Conservation (phyloP, 2,113 vertebrate species). For the Tupaia tana region DNA sequence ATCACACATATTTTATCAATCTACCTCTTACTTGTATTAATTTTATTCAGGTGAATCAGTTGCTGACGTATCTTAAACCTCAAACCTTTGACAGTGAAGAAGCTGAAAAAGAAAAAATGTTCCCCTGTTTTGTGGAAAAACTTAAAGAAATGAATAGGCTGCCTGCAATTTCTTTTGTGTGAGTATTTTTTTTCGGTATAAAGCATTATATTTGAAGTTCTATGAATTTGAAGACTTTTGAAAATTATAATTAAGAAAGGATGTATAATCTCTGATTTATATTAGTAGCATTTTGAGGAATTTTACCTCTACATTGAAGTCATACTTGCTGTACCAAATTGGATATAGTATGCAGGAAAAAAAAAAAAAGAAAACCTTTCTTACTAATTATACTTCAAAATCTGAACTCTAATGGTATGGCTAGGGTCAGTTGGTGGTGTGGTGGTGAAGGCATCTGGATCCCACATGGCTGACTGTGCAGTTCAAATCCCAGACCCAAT, state of each 20-base stretch:
- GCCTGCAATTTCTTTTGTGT: conserved; percentile 68
- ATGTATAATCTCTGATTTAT: background rate
- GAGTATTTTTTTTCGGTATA: conserved; percentile 23
- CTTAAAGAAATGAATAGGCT: conserved; percentile 61
- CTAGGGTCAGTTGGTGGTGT: background rate
- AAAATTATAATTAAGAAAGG: background rate
- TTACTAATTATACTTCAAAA: background rate
- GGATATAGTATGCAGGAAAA: background rate
- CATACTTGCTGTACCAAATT: background rate
- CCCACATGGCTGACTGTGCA: too few relatives aligned
- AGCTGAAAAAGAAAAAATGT: background rate
- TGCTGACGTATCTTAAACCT: conserved; percentile 47
- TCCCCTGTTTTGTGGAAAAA: conserved; percentile 63
- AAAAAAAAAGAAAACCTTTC: too few relatives aligned
- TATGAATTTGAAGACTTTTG: background rate
- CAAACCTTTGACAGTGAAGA: conserved; percentile 45
- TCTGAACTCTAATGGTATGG: background rate
- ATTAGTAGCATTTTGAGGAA: background rate
- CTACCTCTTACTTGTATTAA: background rate
- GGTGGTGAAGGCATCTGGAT: too few relatives aligned
- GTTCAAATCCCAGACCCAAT: too few relatives aligned
- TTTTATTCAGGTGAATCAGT: conserved; percentile 40
- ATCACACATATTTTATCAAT: background rate
- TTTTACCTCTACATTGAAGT: background rate
- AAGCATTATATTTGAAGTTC: background rate